Evolutionary conservation across 2,797 vertebrate genomes (phyloP).

Genomic region (Rachycentron canadum): DNA sequence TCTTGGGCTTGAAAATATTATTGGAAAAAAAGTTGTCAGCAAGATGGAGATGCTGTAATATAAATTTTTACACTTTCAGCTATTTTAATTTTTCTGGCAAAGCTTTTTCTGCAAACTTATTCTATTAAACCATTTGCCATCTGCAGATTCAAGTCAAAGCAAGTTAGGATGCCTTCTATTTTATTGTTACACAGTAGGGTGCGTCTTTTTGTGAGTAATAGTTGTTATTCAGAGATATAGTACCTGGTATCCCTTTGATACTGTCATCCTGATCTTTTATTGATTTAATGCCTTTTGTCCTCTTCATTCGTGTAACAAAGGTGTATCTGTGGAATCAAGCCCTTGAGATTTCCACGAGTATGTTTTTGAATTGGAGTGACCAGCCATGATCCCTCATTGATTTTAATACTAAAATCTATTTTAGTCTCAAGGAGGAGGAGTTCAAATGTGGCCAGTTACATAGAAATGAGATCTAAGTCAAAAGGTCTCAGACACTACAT

Average conservation of each 20-base stretch:
- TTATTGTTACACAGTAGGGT: neutral
- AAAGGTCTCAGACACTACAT: constrained; percentile 13
- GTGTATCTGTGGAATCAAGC: constrained; percentile 16
- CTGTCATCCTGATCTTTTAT: constrained; percentile 36
- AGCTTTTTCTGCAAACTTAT: constrained; percentile 41
- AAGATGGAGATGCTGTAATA: constrained; percentile 8
- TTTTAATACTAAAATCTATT: constrained; percentile 42
- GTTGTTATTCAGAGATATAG: neutral
- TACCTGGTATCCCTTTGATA: constrained; percentile 31
- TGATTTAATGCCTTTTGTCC: constrained; percentile 39
- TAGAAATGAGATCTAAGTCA: constrained; percentile 19
- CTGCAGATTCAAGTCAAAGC: constrained; percentile 12
- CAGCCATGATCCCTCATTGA: constrained; percentile 61
- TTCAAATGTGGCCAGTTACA: constrained; percentile 19
- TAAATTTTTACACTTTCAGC: constrained; percentile 23
- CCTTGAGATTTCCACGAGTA: constrained; percentile 37
- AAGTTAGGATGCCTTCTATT: constrained; percentile 11
- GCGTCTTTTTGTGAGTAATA: neutral
- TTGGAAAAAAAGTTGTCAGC: constrained; percentile 19
- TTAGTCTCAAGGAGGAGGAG: constrained; percentile 16
- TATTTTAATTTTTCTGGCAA: constrained; percentile 35
- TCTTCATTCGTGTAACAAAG: constrained; percentile 36
- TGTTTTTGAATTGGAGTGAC: constrained; percentile 51
- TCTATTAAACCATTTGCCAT: constrained; percentile 5
- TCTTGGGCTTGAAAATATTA: constrained; percentile 1